Percentiles rank a stretch among this genome's conserved stretches.
Evolutionary conservation across 2,888 invertebrate species (phyloP).

Genomic region (Xylocampa areola): DNA sequence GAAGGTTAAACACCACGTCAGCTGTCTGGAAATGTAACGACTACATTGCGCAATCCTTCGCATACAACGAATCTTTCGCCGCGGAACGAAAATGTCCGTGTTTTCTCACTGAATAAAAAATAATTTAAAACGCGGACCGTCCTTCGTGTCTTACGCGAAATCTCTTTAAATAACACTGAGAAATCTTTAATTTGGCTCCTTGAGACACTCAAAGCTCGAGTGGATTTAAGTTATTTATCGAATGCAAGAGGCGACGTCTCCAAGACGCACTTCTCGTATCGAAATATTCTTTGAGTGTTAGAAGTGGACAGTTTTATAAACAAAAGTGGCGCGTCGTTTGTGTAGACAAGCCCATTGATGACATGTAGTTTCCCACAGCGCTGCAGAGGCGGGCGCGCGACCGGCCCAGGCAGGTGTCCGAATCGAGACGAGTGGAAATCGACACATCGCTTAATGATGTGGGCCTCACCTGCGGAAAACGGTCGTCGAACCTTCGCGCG

Average conservation of each 20-base stretch:
- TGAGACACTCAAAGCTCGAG: constrained; percentile 58
- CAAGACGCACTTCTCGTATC: constrained; percentile 71
- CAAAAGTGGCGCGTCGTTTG: constrained; percentile 78
- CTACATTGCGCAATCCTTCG: constrained; percentile 70
- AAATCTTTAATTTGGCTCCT: constrained; percentile 60
- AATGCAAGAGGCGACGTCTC: constrained; percentile 69
- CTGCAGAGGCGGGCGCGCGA: constrained; percentile 69
- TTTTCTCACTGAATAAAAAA: constrained; percentile 75
- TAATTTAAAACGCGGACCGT: constrained; percentile 63
- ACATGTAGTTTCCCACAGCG: constrained; percentile 82
- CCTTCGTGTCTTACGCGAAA: constrained; percentile 66
- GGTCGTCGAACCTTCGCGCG: constrained; percentile 67
- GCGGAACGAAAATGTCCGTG: constrained; percentile 70
- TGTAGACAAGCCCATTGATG: constrained; percentile 82
- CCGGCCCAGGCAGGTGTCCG: constrained; percentile 79
- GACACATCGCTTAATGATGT: constrained; percentile 73
- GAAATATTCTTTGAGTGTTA: constrained; percentile 76
- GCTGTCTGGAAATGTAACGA: constrained; percentile 65
- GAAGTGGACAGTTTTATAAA: constrained; percentile 89
- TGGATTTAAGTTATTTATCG: constrained; percentile 78
- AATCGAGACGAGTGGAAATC: constrained; percentile 73
- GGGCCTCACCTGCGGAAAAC: constrained; percentile 72
- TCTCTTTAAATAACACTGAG: constrained; percentile 63
- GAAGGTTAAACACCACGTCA: constrained; percentile 70
- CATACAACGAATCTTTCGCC: constrained; percentile 68